These are phyloP conservation scores for Drosophila histrio DNA, from an alignment of 2,888 invertebrate genomes.

Conservation along the genomic window DNA sequence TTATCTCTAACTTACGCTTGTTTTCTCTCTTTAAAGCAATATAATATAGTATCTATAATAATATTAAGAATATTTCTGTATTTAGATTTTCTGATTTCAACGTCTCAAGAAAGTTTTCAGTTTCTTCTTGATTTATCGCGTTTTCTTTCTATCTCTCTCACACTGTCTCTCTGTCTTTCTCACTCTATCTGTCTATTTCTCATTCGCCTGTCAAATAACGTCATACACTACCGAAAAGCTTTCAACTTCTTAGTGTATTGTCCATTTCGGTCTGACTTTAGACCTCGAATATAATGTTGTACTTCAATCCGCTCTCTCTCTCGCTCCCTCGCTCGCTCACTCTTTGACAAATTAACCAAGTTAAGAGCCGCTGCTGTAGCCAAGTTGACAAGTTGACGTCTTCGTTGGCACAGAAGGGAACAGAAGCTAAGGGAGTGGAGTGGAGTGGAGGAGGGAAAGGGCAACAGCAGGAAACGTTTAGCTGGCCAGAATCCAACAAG, in stretches of 20 bases:
- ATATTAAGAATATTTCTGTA: too few species aligned
- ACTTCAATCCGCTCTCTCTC: not conserved
- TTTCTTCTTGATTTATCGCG: too few species aligned
- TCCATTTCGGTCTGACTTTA: not conserved
- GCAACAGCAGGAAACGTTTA: conserved; percentile 37
- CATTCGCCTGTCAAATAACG: not conserved
- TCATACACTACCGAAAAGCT: not conserved
- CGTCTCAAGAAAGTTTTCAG: too few species aligned
- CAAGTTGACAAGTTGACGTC: conserved; percentile 69
- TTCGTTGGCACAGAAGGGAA: conserved; percentile 48
- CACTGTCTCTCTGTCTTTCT: too few species aligned
- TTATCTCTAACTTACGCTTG: too few species aligned
- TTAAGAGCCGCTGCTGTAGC: conserved; percentile 51
- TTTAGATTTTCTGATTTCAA: too few species aligned
- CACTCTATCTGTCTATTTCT: too few species aligned
- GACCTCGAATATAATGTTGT: not conserved
- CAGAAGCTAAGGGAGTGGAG: not conserved
- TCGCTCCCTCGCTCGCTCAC: not conserved
- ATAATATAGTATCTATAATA: too few species aligned
- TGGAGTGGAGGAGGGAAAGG: too few species aligned
- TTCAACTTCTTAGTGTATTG: not conserved
- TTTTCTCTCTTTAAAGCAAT: too few species aligned
- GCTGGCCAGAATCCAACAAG: conserved; percentile 29
- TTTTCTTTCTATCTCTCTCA: too few species aligned
- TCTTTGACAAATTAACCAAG: conserved; percentile 72